A percentile compares a stretch with the other conserved stretches of the same genome.
Evolutionary conservation across 2,888 invertebrate species (phyloP).

Genomic region (Cheilosia variabilis): DNA sequence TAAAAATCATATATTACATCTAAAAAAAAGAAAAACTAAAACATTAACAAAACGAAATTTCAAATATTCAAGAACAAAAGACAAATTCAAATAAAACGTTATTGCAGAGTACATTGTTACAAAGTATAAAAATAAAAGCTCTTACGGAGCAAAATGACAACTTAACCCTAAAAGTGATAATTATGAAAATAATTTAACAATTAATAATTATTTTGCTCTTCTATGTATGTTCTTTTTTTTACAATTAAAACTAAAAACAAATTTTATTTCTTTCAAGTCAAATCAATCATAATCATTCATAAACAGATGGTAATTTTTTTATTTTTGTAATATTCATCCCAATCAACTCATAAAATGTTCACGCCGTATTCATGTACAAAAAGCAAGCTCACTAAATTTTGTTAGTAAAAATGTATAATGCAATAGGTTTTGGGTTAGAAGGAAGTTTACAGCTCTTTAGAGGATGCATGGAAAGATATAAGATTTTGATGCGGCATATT

Average conservation of each 20-base stretch:
- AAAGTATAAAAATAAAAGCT: background rate
- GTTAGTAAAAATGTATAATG: conserved; percentile 29
- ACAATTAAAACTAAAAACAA: conserved; percentile 33
- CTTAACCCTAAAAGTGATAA: conserved; percentile 16
- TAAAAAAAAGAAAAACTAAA: conserved; percentile 36
- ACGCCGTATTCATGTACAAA: conserved; percentile 44
- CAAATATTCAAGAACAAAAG: conserved; percentile 30
- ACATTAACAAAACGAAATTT: conserved; percentile 60
- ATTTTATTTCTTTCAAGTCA: conserved; percentile 17
- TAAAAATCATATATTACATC: conserved; percentile 71
- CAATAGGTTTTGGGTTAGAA: background rate
- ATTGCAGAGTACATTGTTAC: conserved; percentile 37
- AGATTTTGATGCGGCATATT: background rate
- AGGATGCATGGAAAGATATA: background rate
- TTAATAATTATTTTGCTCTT: conserved; percentile 28
- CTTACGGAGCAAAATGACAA: conserved; percentile 11
- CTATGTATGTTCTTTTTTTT: conserved; percentile 12
- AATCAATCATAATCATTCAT: conserved; percentile 45
- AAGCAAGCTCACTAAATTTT: conserved; percentile 45
- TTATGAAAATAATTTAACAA: conserved; percentile 65
- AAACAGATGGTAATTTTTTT: conserved; percentile 2
- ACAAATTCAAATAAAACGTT: conserved; percentile 33
- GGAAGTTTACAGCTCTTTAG: background rate
- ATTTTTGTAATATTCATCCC: conserved; percentile 13
- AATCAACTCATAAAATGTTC: conserved; percentile 26